Conservation (phyloP, 2,797 vertebrate genomes). For the Sebastolobus alascanus region DNA sequence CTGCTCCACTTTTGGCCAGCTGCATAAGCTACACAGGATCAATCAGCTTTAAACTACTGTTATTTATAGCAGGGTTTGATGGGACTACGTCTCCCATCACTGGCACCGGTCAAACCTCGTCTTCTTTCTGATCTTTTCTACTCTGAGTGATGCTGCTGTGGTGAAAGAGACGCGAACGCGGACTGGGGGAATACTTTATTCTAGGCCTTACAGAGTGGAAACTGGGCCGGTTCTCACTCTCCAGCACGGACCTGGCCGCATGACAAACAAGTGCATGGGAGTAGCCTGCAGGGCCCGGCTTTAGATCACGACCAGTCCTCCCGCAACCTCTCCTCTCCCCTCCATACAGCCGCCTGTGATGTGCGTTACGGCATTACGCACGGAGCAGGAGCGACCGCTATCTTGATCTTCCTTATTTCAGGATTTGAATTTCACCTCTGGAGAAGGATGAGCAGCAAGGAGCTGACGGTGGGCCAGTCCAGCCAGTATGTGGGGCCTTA, state of each 20-base stretch:
- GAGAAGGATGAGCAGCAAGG: constrained; percentile 88
- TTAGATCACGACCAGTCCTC: constrained; percentile 74
- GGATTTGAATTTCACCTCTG: constrained; percentile 31
- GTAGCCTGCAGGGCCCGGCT: constrained; percentile 80
- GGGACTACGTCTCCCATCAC: constrained; percentile 35
- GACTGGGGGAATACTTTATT: constrained; percentile 17
- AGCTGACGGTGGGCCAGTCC: constrained; percentile 85
- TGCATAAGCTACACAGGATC: constrained; percentile 43
- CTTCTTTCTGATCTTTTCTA: constrained; percentile 32
- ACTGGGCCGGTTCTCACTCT: constrained; percentile 48
- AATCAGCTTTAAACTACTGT: constrained; percentile 54
- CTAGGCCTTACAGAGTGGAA: constrained; percentile 31
- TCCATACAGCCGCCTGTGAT: constrained; percentile 62
- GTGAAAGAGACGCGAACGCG: neutral
- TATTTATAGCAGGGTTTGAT: constrained; percentile 47
- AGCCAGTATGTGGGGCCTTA: constrained; percentile 95
- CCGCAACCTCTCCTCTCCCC: constrained; percentile 27
- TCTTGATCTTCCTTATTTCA: constrained; percentile 67
- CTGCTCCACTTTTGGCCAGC: constrained; percentile 52
- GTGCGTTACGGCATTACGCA: constrained; percentile 74
- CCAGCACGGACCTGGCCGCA: constrained; percentile 55
- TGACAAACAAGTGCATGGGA: constrained; percentile 78
- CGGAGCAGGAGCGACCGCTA: constrained; percentile 65
- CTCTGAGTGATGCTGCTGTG: constrained; percentile 51
- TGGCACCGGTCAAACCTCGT: constrained; percentile 44